A percentile compares a stretch with the other conserved stretches of the same genome.
phyloP scores from a whole-genome alignment of 2,113 vertebrate species.

The Climacteris rufus region DNA sequence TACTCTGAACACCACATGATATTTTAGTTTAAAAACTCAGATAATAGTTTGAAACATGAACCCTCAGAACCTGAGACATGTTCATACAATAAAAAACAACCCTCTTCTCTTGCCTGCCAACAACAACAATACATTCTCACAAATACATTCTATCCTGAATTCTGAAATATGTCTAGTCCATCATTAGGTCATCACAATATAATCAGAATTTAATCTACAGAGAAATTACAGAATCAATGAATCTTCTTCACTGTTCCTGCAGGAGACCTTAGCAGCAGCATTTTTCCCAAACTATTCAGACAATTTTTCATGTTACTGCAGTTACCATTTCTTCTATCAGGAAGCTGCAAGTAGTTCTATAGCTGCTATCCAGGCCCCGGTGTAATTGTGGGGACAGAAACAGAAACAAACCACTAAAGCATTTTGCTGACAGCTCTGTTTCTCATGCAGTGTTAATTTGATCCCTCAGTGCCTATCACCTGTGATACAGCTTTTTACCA shows the following conservation, averaged over 20 bases:
- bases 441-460: slow-evolving; percentile 51
- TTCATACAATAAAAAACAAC: neutral
- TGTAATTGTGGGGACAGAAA: neutral
- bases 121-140: neutral
- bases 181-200: neutral
- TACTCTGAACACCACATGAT: neutral
- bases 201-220: neutral
- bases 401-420: slow-evolving; percentile 1
- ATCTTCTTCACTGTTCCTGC: neutral
- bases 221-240: neutral
- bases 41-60: neutral
- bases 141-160: neutral
- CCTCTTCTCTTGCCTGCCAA: neutral
- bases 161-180: neutral
- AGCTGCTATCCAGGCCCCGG: neutral
- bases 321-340: neutral
- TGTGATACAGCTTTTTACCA: slow-evolving; percentile 41
- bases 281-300: neutral
- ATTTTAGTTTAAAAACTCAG: neutral
- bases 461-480: slow-evolving; percentile 43
- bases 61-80: neutral
- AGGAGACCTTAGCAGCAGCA: neutral
- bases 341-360: neutral
- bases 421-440: slow-evolving; percentile 32
- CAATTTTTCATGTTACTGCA: neutral